These are phyloP conservation scores for Loris lydekkerianus DNA, from an alignment of 2,797 vertebrate species.

Conservation along the genomic window DNA sequence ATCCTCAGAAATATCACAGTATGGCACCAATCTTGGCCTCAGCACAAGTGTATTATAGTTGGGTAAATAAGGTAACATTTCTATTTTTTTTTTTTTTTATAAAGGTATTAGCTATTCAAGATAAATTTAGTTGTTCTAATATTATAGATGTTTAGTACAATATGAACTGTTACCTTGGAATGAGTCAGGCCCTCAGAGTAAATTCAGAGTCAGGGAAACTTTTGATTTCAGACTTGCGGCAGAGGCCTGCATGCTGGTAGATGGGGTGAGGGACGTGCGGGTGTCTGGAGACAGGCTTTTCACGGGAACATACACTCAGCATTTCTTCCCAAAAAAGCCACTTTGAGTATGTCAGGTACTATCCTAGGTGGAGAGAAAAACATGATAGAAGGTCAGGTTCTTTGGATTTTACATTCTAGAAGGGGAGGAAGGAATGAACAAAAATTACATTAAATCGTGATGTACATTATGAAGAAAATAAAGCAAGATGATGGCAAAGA, in stretches of 20 bases:
- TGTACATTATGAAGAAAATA: background rate
- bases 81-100: background rate
- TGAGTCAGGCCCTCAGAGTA: background rate
- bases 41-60: background rate
- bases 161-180: background rate
- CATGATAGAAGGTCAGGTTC: background rate
- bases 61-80: background rate
- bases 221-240: background rate
- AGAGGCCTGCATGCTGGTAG: background rate
- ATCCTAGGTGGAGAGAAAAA: background rate
- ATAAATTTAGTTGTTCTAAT: background rate
- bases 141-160: background rate
- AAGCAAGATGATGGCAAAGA: background rate
- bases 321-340: background rate
- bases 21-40: background rate
- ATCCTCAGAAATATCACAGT: background rate
- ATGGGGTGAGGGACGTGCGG: background rate
- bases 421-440: background rate
- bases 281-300: background rate
- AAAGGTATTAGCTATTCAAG: background rate
- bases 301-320: background rate
- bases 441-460: background rate
- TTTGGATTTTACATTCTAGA: background rate
- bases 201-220: background rate
- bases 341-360: background rate